Evolutionary conservation across 1,140 invertebrate genomes (phyloP), one percentile per base, ranked within the genome.

Genomic region (Leptinotarsa undecemlineata): DNA sequence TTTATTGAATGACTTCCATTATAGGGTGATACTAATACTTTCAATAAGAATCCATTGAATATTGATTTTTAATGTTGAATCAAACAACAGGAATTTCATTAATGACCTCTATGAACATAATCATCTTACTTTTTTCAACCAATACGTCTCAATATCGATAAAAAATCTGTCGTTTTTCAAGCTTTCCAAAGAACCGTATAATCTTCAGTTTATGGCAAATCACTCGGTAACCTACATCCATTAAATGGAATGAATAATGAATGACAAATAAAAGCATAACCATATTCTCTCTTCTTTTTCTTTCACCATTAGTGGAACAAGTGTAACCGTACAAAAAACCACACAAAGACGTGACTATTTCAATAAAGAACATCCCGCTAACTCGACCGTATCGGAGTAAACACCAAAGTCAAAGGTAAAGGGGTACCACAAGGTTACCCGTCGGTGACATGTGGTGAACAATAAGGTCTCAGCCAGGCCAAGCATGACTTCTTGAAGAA

Each of bases 401-500:
- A 67, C 42, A 67, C 42, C n/a, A 17, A 11, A 26, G 64, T 23
- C 64, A 26, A 67, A 67, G 64, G 64, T 67, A 67, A 67, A 42
- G 21, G 42, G 26, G 64, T 67, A 67, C 64, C 64, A 67, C 64
- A 67, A 67, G 64, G 64, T 67, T 67, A 42, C 21, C 64, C 23
- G 64, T 57, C 17, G 64, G 42, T 67, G 64, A 67, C 64, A 67
- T 67, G 42, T 67, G 64, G 20, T 67, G 23, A 67, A 67, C 64
- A 67, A 67, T 67, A 42, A 67, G 42, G 64, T 67, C 64, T 33
- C 42, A 42, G 64, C 23, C 42, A 23, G 64, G 64, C 42, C 23
- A 67, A 67, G 23, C 64, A 67, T 67, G 42, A 67, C 64, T 21
- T 13, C 64, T 67, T 67, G 23, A 67, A 67, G 64, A 67, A 67